phyloP scores from a whole-genome alignment of 2,888 invertebrate species.

The Calameuta idolon region DNA sequence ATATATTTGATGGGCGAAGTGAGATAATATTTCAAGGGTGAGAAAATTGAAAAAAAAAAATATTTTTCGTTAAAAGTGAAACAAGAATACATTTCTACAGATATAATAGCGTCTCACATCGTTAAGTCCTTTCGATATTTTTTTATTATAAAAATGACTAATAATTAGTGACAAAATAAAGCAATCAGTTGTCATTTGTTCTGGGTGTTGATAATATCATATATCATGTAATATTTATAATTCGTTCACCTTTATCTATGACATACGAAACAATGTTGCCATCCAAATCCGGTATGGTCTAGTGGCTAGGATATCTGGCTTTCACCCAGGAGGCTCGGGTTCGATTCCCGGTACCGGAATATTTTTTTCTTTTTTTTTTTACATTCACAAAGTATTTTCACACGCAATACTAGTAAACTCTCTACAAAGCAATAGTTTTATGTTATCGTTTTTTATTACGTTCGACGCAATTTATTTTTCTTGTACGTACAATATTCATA shows the following conservation, averaged over 20 bases:
- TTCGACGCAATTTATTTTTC: background rate
- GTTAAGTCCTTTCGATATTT: background rate
- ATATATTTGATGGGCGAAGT: background rate
- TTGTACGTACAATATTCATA: background rate
- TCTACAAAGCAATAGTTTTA: background rate
- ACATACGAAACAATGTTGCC: background rate
- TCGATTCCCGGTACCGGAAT: conserved; percentile 74
- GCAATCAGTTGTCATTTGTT: background rate
- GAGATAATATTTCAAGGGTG: background rate
- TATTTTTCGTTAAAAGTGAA: background rate
- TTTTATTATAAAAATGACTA: background rate
- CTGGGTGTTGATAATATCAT: background rate
- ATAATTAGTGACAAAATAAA: background rate
- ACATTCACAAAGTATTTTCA: background rate
- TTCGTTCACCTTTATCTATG: background rate
- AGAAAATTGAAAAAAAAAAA: background rate
- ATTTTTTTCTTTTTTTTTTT: conserved; percentile 45
- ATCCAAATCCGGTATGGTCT: conserved; percentile 70
- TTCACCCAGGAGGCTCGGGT: conserved; percentile 73
- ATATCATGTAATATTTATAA: background rate
- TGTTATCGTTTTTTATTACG: background rate
- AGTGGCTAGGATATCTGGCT: conserved; percentile 74
- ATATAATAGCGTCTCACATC: background rate
- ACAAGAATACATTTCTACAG: too few relatives aligned
- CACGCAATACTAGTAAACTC: background rate